Evolutionary conservation across 2,113 vertebrate species (phyloP).

Genomic region (Phaethon lepturus): DNA sequence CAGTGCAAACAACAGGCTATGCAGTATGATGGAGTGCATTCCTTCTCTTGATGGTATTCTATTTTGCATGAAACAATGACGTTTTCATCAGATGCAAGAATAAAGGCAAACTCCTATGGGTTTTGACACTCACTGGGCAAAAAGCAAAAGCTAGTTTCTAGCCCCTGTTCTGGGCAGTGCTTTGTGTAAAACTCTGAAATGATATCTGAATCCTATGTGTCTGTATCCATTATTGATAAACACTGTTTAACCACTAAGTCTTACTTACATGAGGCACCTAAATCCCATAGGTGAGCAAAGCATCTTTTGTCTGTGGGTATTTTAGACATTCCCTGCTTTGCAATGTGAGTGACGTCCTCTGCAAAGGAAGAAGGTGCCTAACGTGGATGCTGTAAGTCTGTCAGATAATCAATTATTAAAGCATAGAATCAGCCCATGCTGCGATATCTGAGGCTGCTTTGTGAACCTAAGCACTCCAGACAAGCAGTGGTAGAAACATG

Average conservation of each 20-base stretch:
- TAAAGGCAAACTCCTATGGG: background rate
- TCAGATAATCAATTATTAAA: background rate
- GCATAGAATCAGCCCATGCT: background rate
- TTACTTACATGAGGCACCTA: background rate
- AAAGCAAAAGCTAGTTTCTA: background rate
- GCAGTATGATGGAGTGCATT: background rate
- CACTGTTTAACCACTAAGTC: background rate
- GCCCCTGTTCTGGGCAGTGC: background rate
- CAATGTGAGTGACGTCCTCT: fast-evolving
- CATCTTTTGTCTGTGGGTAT: background rate
- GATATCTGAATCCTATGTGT: background rate
- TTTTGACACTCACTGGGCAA: background rate
- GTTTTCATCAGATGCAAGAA: background rate
- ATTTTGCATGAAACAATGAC: background rate
- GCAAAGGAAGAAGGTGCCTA: background rate
- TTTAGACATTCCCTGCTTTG: background rate
- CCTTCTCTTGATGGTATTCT: background rate
- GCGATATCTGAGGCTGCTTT: background rate
- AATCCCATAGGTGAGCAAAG: background rate
- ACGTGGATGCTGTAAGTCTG: background rate
- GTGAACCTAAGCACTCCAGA: background rate
- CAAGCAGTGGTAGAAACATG: background rate
- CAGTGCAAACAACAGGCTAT: background rate
- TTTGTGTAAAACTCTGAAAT: background rate
- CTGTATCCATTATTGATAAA: background rate